phyloP scores from a whole-genome alignment of 2,113 vertebrate species.

The Pterocles burchelli region DNA sequence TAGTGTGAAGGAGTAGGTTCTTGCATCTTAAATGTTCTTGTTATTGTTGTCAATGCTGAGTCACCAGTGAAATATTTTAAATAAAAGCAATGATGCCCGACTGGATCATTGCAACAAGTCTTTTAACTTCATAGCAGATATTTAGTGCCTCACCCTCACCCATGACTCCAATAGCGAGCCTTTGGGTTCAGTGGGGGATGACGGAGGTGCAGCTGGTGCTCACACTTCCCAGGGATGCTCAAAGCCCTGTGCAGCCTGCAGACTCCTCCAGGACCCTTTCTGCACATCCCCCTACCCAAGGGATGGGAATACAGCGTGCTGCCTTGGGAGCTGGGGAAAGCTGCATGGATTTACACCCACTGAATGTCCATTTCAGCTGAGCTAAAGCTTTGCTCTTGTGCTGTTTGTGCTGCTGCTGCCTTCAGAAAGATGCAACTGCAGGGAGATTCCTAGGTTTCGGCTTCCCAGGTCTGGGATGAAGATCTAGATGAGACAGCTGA shows the following conservation, averaged over 20 bases:
- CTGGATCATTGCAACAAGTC: background rate
- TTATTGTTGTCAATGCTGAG: background rate
- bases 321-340: background rate
- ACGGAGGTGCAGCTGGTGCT: background rate
- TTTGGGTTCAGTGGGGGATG: background rate
- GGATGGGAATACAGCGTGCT: background rate
- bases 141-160: constrained; percentile 2
- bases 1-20: background rate
- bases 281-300: background rate
- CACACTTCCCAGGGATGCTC: background rate
- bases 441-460: rapidly evolving
- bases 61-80: constrained; percentile 13
- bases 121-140: background rate
- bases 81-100: background rate
- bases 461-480: background rate
- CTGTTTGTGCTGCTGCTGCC: rapidly evolving
- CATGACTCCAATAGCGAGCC: rapidly evolving
- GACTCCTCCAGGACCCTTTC: background rate
- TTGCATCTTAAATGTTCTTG: background rate
- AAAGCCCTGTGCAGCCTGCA: background rate
- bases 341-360: rapidly evolving
- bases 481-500: background rate
- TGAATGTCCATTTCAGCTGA: rapidly evolving
- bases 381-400: background rate
- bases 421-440: rapidly evolving